Evolutionary conservation across 1,140 invertebrate genomes (phyloP).

Genomic region (Aphis craccivora): DNA sequence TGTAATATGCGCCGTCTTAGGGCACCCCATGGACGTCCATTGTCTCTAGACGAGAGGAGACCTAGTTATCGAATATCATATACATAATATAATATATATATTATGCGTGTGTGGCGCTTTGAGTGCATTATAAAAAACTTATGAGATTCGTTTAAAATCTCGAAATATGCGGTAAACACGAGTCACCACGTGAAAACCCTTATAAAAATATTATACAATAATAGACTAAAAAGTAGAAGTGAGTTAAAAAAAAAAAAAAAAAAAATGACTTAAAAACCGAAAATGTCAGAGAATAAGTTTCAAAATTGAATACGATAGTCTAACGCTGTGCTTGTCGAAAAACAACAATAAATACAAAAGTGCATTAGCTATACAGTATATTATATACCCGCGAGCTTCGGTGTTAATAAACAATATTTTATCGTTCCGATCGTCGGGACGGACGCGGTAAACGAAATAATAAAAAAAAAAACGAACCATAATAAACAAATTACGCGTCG

Average conservation of each 20-base stretch:
- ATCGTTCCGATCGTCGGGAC: not conserved
- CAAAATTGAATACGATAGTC: not conserved
- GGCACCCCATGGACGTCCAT: not conserved
- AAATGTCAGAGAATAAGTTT: not conserved
- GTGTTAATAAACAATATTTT: not conserved
- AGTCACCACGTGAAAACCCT: not conserved
- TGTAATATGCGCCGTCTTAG: not conserved
- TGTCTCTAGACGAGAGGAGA: slow-evolving; percentile 3
- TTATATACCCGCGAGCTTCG: not conserved
- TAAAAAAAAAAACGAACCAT: not conserved
- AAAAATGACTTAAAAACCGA: not conserved
- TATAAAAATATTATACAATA: not conserved
- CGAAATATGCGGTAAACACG: not conserved
- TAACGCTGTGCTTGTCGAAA: not conserved
- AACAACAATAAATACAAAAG: not conserved
- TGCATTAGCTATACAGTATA: not conserved
- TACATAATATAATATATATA: not conserved
- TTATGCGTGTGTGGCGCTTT: not conserved
- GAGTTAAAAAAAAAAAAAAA: too few species aligned
- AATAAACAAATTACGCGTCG: not conserved
- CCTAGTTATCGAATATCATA: not conserved
- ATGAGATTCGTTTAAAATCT: not conserved
- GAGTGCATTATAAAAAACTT: not conserved
- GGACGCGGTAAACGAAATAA: not conserved
- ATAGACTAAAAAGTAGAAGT: not conserved